Evolutionary conservation across 2,888 invertebrate species (phyloP).

Genomic region (Temnothorax ravouxi): DNA sequence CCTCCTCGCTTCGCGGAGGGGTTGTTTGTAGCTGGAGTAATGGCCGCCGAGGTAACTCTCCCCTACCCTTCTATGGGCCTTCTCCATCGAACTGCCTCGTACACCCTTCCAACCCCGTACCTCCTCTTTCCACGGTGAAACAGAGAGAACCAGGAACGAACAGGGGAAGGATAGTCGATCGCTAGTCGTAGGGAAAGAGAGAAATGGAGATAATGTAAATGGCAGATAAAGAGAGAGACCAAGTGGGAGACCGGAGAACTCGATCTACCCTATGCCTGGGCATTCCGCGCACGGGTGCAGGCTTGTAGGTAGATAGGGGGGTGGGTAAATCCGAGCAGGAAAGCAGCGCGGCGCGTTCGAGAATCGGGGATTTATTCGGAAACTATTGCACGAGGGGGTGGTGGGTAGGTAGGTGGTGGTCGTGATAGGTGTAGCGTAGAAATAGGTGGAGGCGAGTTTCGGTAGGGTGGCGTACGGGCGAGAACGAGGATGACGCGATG

Average conservation of each 20-base stretch:
- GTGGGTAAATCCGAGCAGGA: slow-evolving; percentile 83
- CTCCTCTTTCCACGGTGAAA: slow-evolving; percentile 39
- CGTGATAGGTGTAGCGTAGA: slow-evolving; percentile 61
- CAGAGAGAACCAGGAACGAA: slow-evolving; percentile 16
- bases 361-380: slow-evolving; percentile 86
- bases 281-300: slow-evolving; percentile 74
- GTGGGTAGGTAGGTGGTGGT: slow-evolving; percentile 70
- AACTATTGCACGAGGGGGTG: slow-evolving; percentile 81
- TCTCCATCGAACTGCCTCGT: slow-evolving; percentile 65
- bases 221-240: slow-evolving; percentile 61
- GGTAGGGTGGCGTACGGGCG: slow-evolving; percentile 56
- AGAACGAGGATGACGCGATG: slow-evolving; percentile 63
- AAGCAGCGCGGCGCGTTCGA: slow-evolving; percentile 83
- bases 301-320: slow-evolving; percentile 77
- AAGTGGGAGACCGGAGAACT: slow-evolving; percentile 64
- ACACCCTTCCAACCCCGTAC: slow-evolving; percentile 27
- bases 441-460: slow-evolving; percentile 73
- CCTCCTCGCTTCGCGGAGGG: slow-evolving; percentile 82
- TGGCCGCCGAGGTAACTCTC: slow-evolving; percentile 79
- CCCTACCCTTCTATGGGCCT: slow-evolving; percentile 65
- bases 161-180: slow-evolving; percentile 45
- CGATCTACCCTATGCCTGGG: slow-evolving; percentile 74
- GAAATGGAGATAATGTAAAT: slow-evolving; percentile 51
- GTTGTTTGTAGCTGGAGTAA: slow-evolving; percentile 84
- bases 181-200: slow-evolving; percentile 44